A percentile compares a stretch with the other conserved stretches of the same genome.
Conservation (phyloP, 2,888 invertebrate species). For the Zaprionus lineosus region DNA sequence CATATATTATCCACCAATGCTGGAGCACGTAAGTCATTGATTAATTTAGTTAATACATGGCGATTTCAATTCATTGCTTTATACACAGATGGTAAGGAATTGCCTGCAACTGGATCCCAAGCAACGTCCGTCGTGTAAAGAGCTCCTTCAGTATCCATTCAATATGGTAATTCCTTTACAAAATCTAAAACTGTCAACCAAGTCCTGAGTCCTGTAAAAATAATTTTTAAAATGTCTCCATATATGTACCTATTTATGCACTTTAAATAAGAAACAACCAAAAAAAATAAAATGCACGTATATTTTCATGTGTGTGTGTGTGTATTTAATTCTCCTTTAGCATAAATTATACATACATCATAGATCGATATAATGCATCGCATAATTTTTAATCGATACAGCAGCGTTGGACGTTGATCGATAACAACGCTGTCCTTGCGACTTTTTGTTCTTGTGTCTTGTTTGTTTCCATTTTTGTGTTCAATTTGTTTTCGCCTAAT, state of each 20-base stretch:
- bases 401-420: constrained; percentile 34
- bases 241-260: constrained; percentile 21
- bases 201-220: constrained; percentile 19
- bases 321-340: constrained; percentile 75
- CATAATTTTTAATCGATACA: constrained; percentile 24
- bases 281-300: constrained; percentile 31
- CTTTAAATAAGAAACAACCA: constrained; percentile 24
- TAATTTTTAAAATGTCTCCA: background rate
- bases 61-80: background rate
- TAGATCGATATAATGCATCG: constrained; percentile 65
- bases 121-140: constrained; percentile 80
- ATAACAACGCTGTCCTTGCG: constrained; percentile 47
- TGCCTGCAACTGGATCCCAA: constrained; percentile 82
- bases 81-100: constrained; percentile 79
- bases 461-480: constrained; percentile 27
- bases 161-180: constrained; percentile 82
- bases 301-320: constrained; percentile 62
- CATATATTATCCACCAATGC: constrained; percentile 83
- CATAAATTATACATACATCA: constrained; percentile 65
- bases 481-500: constrained; percentile 52
- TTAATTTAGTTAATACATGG: too few species aligned
- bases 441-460: constrained; percentile 14
- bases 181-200: constrained; percentile 66
- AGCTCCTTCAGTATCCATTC: constrained; percentile 82
- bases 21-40: constrained; percentile 81